Base-by-base conservation (phyloP, 2,888 invertebrate species). In the Tridacna gigas region DNA sequence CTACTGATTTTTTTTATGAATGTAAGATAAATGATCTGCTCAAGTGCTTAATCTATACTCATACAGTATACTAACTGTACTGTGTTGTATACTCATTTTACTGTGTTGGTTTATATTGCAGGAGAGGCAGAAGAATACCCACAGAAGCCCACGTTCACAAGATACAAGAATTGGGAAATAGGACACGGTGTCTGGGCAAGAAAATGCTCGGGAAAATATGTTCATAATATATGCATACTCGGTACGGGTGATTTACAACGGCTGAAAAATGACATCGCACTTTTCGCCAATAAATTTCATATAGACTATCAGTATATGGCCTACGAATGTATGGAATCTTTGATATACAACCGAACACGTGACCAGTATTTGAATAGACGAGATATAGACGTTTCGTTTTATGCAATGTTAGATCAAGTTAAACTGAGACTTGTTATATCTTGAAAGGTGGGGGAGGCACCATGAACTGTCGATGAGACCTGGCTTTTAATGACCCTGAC, bases 131-230 rank as follows among this genome's bases (percentile, higher is more conserved):
- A 82, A 51, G 82, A 82, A 45, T 79, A 82, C 45, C 75, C 82
- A 22, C 28, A 75, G 37, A 83, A 83, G 51, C 79, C 83, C 12
- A 74, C 83, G 0, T 73, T 83, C 45, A 83, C 74, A 47, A 71
- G 83, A 15, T 83, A 83, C 60, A 83, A 83, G 51, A 83, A 76
- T 60, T 83, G 83, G 83, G 83, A 79, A n/a, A 37, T 79, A 9
- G 83, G 83, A 18, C 83, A 83, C 47, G 69, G 63, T 67, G 69
- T 60, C 22, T 78, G 73, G 47, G 71, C 22, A 7, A n/a, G 74
- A 37, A 25, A 13, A 28, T 84, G 84, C 45, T 60, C 74, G 25
- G 84, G 84, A 47, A 84, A 84, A 60, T 84, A 74, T 47, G 84
- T 84, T 7, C 65, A 80, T 5, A 65, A 77, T 25, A 69, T 84